Percentiles rank a stretch among this genome's conserved stretches.
phyloP scores from a whole-genome alignment of 2,888 invertebrate genomes.

The Acleris laterana region DNA sequence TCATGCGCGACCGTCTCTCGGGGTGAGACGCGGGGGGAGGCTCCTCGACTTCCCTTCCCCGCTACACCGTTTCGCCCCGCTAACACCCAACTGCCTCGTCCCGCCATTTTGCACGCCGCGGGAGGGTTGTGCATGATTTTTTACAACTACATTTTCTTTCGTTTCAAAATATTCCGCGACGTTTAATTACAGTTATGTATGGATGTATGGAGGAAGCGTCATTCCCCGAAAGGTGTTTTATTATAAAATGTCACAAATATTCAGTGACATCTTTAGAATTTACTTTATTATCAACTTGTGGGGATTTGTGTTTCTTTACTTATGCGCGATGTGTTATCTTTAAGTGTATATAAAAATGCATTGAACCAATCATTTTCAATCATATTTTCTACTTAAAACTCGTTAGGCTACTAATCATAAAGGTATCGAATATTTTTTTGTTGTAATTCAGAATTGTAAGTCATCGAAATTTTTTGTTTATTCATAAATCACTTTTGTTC shows the following conservation, averaged over 20 bases:
- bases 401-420: conserved; percentile 35
- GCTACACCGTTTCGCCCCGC: no score
- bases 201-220: background rate
- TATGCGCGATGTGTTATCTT: conserved; percentile 22
- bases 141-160: no score
- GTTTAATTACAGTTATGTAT: no score
- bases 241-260: conserved; percentile 12
- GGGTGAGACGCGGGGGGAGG: no score
- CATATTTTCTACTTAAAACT: conserved; percentile 46
- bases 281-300: conserved; percentile 12
- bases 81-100: no score
- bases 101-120: no score
- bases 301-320: conserved; percentile 2
- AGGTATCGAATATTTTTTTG: conserved; percentile 30
- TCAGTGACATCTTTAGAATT: conserved; percentile 28
- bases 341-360: conserved; percentile 50
- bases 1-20: no score
- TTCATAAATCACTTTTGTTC: conserved; percentile 28
- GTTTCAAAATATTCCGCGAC: no score
- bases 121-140: no score
- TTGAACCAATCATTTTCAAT: conserved; percentile 57
- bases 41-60: no score
- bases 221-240: background rate
- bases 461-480: conserved; percentile 16
- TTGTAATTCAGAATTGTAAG: conserved; percentile 28